Evolutionary conservation across 2,113 vertebrate species (phyloP).

Genomic region (Nettapus auritus): DNA sequence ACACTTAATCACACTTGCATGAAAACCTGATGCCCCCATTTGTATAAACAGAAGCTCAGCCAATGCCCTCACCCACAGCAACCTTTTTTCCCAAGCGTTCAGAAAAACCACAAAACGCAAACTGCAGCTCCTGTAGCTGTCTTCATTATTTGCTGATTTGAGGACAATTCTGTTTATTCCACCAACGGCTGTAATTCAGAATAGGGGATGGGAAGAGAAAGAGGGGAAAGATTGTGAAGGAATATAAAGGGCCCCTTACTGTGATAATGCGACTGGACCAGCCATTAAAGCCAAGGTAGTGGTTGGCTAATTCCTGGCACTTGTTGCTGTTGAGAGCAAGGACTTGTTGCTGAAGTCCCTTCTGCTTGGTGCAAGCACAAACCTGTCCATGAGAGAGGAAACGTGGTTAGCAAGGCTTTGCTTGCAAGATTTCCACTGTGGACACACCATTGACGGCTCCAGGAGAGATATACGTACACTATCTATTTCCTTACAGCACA

Average conservation of each 20-base stretch:
- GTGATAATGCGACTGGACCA: conserved; percentile 79
- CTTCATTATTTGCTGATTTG: background rate
- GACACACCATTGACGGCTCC: background rate
- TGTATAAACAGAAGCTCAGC: background rate
- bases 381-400: conserved; percentile 48
- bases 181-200: background rate
- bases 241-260: conserved; percentile 53
- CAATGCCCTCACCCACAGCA: background rate
- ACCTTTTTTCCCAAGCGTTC: background rate
- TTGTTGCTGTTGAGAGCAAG: conserved; percentile 65
- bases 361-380: conserved; percentile 62
- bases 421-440: background rate
- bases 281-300: conserved; percentile 81
- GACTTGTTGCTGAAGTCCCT: background rate
- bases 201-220: background rate
- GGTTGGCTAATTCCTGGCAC: conserved; percentile 79
- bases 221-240: background rate
- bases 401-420: background rate
- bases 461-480: background rate
- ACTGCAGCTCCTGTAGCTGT: background rate
- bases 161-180: background rate
- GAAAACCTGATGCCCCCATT: background rate
- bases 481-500: fast-evolving
- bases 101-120: background rate
- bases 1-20: background rate